Percentiles rank a stretch among this genome's conserved stretches.
phyloP scores from a whole-genome alignment of 2,797 vertebrate species.

The Paguma larvata region DNA sequence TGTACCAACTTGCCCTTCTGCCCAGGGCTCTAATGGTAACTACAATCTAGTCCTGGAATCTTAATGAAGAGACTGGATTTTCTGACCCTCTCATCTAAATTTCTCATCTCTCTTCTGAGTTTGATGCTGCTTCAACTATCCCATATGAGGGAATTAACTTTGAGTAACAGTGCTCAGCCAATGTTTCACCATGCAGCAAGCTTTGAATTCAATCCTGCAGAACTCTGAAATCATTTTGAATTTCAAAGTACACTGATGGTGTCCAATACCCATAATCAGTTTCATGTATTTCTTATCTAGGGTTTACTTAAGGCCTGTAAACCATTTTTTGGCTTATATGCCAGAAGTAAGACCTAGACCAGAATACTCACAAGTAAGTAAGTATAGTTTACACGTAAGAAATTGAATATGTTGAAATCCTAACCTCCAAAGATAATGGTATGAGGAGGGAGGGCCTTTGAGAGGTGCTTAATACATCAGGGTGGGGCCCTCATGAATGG shows the following conservation, averaged over 20 bases:
- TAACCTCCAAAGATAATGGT: neutral
- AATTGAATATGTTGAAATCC: conserved; percentile 39
- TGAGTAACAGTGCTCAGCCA: neutral
- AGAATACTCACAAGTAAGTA: conserved; percentile 37
- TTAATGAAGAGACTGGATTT: conserved; percentile 41
- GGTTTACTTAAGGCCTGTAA: neutral
- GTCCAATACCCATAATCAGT: neutral
- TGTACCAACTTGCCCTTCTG: neutral
- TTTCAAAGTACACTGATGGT: neutral
- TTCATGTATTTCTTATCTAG: conserved; percentile 9
- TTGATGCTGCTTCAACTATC: neutral
- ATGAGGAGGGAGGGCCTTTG: neutral
- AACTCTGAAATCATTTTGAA: conserved; percentile 45
- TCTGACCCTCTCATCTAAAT: neutral
- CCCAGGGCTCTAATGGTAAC: neutral
- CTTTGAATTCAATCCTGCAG: neutral
- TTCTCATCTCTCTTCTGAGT: conserved; percentile 34
- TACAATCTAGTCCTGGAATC: conserved; percentile 46
- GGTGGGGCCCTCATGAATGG: neutral
- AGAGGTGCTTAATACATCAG: neutral
- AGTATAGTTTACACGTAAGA: neutral
- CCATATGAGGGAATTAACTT: neutral
- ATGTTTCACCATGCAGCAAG: conserved; percentile 30
- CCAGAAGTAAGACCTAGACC: conserved; percentile 22
- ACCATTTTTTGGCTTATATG: neutral